These are phyloP conservation scores for Oncorhynchus masou DNA, from an alignment of 2,113 vertebrate species.

Conservation along the genomic window DNA sequence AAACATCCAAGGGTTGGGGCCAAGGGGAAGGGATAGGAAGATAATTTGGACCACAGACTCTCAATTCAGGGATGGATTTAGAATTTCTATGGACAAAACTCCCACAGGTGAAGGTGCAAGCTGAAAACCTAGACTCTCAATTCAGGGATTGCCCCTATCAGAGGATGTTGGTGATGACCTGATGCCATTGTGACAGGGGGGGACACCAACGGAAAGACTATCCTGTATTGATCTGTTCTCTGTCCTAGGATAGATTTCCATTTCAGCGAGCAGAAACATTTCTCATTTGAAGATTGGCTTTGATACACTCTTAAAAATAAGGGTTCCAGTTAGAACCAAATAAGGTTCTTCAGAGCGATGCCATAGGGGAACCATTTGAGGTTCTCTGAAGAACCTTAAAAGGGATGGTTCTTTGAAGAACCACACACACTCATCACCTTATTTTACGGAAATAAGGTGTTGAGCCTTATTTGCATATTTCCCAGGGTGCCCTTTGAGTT, in stretches of 20 bases:
- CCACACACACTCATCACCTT: no score
- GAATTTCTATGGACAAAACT: no score
- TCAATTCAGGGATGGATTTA: background rate
- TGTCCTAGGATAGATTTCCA: slow-evolving; percentile 53
- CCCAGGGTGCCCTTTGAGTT: no score
- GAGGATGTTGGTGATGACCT: slow-evolving; percentile 16
- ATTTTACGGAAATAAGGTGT: no score
- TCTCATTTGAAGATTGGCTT: background rate
- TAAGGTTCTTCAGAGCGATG: no score
- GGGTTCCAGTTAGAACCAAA: no score
- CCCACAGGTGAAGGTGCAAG: background rate
- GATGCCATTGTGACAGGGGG: slow-evolving; percentile 35
- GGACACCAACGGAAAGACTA: slow-evolving; percentile 34
- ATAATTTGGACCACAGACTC: background rate
- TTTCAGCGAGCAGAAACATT: background rate
- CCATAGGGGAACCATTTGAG: no score
- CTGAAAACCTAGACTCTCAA: background rate
- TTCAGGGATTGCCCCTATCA: slow-evolving; percentile 2
- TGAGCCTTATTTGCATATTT: no score
- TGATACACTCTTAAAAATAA: background rate
- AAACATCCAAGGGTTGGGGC: no score
- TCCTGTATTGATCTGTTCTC: slow-evolving; percentile 52
- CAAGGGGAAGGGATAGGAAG: background rate
- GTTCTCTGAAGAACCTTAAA: no score
- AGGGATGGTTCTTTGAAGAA: no score